Evolutionary conservation across 2,888 invertebrate species (phyloP).

Genomic region (Macrophya alboannulata): DNA sequence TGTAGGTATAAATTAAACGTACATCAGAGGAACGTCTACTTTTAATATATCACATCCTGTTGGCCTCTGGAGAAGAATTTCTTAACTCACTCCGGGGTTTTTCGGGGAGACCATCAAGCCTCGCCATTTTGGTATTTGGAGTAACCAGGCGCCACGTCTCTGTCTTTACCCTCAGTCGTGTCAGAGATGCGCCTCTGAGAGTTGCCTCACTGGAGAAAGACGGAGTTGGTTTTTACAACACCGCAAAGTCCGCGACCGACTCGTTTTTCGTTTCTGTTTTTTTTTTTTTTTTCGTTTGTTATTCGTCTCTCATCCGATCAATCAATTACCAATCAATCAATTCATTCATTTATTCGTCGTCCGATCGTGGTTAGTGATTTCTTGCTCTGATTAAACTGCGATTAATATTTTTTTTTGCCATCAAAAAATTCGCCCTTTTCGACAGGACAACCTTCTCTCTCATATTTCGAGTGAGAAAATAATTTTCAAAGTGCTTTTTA

Average conservation of each 20-base stretch:
- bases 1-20: constrained; percentile 26
- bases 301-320: neutral
- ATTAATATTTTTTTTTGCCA: neutral
- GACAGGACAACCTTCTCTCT: neutral
- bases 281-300: neutral
- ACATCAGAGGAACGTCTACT: constrained; percentile 52
- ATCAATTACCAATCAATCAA: neutral
- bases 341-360: neutral
- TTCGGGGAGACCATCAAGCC: constrained; percentile 58
- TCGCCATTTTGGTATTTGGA: constrained; percentile 65
- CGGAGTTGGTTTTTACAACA: constrained; percentile 48
- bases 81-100: constrained; percentile 29
- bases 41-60: constrained; percentile 66
- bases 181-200: constrained; percentile 72
- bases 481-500: neutral
- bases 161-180: constrained; percentile 72
- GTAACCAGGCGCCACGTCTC: constrained; percentile 63
- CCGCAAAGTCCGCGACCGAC: constrained; percentile 40
- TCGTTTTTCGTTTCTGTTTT: neutral
- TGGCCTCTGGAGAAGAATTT: constrained; percentile 71
- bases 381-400: constrained; percentile 22
- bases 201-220: constrained; percentile 45
- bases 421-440: constrained; percentile 1
- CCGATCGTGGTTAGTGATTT: constrained; percentile 10
- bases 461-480: neutral